These are phyloP conservation scores for Fregata magnificens DNA, from an alignment of 2,113 vertebrate genomes.

Conservation along the genomic window DNA sequence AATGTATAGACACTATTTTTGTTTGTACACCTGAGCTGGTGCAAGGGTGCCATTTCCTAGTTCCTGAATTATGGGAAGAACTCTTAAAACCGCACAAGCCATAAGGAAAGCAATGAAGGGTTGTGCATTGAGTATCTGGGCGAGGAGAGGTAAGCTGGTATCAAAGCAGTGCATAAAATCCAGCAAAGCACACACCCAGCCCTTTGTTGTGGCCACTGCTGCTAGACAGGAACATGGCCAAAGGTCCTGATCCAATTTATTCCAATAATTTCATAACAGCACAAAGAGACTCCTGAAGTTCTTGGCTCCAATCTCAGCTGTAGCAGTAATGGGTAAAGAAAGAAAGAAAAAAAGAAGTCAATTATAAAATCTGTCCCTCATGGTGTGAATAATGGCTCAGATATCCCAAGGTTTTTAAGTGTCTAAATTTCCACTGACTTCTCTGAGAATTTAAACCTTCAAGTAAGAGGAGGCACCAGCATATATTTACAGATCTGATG, in stretches of 20 bases:
- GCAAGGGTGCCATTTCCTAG: background rate
- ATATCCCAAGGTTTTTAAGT: background rate
- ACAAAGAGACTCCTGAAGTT: background rate
- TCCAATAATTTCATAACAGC: background rate
- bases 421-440: background rate
- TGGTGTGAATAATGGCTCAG: background rate
- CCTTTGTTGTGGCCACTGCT: background rate
- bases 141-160: background rate
- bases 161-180: background rate
- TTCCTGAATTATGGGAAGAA: background rate
- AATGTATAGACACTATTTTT: background rate
- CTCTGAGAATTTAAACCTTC: background rate
- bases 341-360: background rate
- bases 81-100: background rate
- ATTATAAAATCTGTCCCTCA: background rate
- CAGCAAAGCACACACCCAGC: background rate
- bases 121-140: background rate
- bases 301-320: background rate
- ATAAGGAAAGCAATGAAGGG: background rate
- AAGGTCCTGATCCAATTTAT: background rate
- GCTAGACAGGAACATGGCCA: background rate
- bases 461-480: background rate
- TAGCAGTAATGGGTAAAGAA: background rate
- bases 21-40: background rate
- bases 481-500: background rate